phyloP scores from a whole-genome alignment of 2,888 invertebrate species.

The Acronicta leporina region DNA sequence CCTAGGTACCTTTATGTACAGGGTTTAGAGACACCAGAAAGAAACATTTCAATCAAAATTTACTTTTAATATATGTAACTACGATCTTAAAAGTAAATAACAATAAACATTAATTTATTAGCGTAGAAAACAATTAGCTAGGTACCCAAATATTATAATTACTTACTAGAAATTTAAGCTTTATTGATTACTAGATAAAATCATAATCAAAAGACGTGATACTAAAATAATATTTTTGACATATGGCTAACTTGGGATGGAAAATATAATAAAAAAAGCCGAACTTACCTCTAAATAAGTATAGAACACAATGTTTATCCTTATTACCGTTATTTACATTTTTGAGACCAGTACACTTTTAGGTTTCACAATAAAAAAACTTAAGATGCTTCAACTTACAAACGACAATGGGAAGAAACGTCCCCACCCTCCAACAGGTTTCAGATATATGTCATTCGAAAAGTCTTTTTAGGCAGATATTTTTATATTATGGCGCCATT shows the following conservation, averaged over 20 bases:
- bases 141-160: conserved; percentile 49
- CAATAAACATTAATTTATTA: conserved; percentile 71
- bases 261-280: conserved; percentile 28
- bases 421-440: too few relatives aligned
- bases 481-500: too few relatives aligned
- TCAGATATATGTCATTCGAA: too few relatives aligned
- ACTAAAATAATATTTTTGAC: conserved; percentile 31
- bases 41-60: conserved; percentile 57
- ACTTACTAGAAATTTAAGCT: conserved; percentile 55
- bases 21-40: conserved; percentile 11
- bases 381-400: conserved; percentile 18
- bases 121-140: conserved; percentile 61
- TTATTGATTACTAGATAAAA: conserved; percentile 32
- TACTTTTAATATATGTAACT: conserved; percentile 70
- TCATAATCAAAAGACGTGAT: conserved; percentile 26
- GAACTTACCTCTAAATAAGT: conserved; percentile 70
- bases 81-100: conserved; percentile 80
- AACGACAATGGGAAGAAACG: too few relatives aligned
- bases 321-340: conserved; percentile 61
- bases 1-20: too few relatives aligned
- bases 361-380: conserved; percentile 20
- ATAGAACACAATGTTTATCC: conserved; percentile 57
- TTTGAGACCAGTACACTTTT: conserved; percentile 52
- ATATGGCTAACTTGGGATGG: conserved; percentile 17
- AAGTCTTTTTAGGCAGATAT: too few relatives aligned